Percentiles rank a stretch among this genome's conserved stretches.
Evolutionary conservation across 2,888 invertebrate genomes (phyloP).

Genomic region (Ramazzottius varieornatus): DNA sequence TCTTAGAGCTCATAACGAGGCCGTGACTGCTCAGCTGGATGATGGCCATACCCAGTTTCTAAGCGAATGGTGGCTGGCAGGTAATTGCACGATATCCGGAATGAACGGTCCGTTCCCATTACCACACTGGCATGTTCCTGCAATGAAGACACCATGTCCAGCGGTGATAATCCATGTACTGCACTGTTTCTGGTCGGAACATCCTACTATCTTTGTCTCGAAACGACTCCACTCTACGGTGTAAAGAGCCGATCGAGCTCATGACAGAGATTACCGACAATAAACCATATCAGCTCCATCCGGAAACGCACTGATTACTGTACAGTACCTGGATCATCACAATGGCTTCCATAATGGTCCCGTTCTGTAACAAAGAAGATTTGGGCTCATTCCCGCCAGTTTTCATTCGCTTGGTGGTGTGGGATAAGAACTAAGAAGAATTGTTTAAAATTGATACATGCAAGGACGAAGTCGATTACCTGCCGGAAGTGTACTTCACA

Average conservation of each 20-base stretch:
- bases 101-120: not conserved
- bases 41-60: not conserved
- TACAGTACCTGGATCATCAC: not conserved
- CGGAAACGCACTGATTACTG: no score
- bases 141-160: not conserved
- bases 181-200: not conserved
- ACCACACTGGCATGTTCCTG: not conserved
- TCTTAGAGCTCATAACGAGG: no score
- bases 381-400: no score
- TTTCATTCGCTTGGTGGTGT: no score
- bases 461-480: not conserved
- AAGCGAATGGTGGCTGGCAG: not conserved
- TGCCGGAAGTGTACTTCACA: not conserved
- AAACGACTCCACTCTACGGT: no score
- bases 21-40: no score
- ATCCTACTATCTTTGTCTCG: not conserved
- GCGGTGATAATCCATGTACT: not conserved
- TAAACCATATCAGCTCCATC: no score
- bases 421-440: no score
- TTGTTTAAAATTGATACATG: not conserved
- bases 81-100: slow-evolving; percentile 2
- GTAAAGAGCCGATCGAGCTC: no score
- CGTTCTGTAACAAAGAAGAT: not conserved
- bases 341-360: not conserved
- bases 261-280: no score